These are phyloP conservation scores for Nannospalax galili DNA, from an alignment of 2,113 vertebrate genomes.

Conservation along the genomic window DNA sequence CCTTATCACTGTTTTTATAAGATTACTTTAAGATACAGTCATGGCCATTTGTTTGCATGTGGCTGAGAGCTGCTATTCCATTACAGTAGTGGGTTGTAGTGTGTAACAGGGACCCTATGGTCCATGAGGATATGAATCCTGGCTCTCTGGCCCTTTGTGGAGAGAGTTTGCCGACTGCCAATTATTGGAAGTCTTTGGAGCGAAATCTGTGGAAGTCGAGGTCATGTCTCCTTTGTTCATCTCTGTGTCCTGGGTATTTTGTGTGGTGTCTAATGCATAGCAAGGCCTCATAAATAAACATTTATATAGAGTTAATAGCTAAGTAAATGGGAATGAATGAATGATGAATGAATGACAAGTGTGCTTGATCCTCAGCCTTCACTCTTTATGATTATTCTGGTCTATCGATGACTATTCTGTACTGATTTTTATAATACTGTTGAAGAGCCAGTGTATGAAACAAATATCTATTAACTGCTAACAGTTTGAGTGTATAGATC, in stretches of 20 bases:
- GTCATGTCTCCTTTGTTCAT: too few relatives aligned
- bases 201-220: too few relatives aligned
- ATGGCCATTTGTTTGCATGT: background rate
- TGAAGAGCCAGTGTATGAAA: background rate
- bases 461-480: background rate
- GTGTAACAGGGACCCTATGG: too few relatives aligned
- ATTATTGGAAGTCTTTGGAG: too few relatives aligned
- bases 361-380: too few relatives aligned
- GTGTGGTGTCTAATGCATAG: background rate
- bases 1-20: background rate
- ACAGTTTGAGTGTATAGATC: background rate
- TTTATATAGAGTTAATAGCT: background rate
- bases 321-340: background rate
- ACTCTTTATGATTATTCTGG: background rate
- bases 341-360: background rate
- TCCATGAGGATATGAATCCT: too few relatives aligned
- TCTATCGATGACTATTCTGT: background rate
- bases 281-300: background rate
- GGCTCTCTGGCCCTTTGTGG: too few relatives aligned
- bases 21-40: background rate
- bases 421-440: background rate
- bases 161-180: too few relatives aligned
- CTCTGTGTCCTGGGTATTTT: too few relatives aligned
- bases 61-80: background rate
- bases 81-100: too few relatives aligned